These are phyloP conservation scores for Coecobrya sp. DNA, from an alignment of 2,888 invertebrate genomes.

Conservation along the genomic window DNA sequence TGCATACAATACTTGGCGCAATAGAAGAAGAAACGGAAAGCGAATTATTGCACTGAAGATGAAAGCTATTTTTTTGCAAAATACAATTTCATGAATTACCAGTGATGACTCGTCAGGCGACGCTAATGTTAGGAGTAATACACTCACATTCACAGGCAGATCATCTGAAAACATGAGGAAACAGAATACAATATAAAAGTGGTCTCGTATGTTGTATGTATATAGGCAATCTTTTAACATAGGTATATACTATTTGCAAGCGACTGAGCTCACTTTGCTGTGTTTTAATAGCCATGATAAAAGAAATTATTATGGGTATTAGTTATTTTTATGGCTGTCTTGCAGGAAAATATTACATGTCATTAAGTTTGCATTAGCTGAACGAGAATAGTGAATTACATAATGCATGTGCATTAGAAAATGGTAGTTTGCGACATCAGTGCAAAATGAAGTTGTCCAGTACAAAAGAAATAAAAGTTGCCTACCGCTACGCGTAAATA, in stretches of 20 bases:
- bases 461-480: neutral
- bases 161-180: conserved; percentile 90
- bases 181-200: neutral
- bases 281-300: conserved; percentile 60
- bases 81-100: conserved; percentile 90
- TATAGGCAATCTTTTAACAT: too few relatives aligned
- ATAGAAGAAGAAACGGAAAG: neutral
- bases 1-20: neutral
- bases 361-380: conserved; percentile 61
- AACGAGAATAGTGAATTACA: neutral
- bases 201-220: too few relatives aligned
- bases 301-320: conserved; percentile 38
- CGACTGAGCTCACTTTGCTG: conserved; percentile 21
- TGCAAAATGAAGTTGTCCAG: conserved; percentile 1
- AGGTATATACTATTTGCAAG: too few relatives aligned
- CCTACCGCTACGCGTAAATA: neutral
- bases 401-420: neutral
- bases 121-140: conserved; percentile 96
- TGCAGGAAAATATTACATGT: conserved; percentile 47
- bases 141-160: conserved; percentile 97
- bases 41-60: neutral
- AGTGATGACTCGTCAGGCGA: conserved; percentile 98
- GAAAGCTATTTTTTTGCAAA: conserved; percentile 3
- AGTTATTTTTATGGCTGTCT: conserved; percentile 49
- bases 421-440: neutral